Conservation (phyloP, 2,888 invertebrate species). For the Oligia fasciuncula region DNA sequence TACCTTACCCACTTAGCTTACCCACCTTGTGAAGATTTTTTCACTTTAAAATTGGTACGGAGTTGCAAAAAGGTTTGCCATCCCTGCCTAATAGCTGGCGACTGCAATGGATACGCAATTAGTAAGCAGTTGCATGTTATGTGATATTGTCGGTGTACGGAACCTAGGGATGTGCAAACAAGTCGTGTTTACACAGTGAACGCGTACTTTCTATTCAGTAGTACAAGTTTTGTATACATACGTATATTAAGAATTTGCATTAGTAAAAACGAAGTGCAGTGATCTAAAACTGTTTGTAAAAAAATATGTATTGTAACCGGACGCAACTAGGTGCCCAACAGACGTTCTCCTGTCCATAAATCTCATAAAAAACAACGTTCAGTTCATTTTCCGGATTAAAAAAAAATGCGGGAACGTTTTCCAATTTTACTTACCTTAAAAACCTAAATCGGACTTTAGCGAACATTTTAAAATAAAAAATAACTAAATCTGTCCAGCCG, state of each 20-base stretch:
- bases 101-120: conserved; percentile 63
- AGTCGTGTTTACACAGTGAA: conserved; percentile 15
- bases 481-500: too few relatives aligned
- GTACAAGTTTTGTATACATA: background rate
- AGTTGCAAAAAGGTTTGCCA: conserved; percentile 9
- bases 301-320: too few relatives aligned
- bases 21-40: background rate
- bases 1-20: too few relatives aligned
- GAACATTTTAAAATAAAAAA: too few relatives aligned
- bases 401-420: too few relatives aligned
- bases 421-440: too few relatives aligned
- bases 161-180: conserved; percentile 17
- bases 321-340: too few relatives aligned
- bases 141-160: conserved; percentile 30
- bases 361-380: background rate
- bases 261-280: background rate
- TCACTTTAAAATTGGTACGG: background rate
- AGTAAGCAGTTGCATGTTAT: conserved; percentile 52
- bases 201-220: conserved; percentile 25
- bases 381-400: too few relatives aligned
- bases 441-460: too few relatives aligned
- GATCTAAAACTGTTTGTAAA: too few relatives aligned
- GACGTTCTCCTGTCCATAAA: background rate
- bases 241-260: background rate
- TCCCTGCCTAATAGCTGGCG: conserved; percentile 31